Percentiles rank a stretch among this genome's conserved stretches.
Conservation (phyloP, 2,797 vertebrate species). For the Crocodylus rhombifer region DNA sequence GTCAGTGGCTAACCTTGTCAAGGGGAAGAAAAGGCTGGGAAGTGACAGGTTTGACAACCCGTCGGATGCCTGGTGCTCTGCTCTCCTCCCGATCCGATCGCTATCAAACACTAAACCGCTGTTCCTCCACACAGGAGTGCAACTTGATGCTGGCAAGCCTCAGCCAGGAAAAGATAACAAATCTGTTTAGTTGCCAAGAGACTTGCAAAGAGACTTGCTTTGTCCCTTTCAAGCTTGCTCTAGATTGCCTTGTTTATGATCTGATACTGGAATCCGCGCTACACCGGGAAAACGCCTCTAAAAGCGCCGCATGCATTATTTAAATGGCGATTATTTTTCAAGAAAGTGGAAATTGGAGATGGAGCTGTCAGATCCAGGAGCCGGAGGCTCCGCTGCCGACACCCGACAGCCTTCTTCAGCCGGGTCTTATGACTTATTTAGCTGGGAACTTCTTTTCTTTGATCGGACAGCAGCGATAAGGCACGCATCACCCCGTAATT, state of each 20-base stretch:
- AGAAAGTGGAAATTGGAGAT: slow-evolving; percentile 1
- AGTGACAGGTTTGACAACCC: slow-evolving; percentile 79
- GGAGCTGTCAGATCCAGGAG: not conserved
- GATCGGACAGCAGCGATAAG: not conserved
- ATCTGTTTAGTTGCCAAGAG: slow-evolving; percentile 57
- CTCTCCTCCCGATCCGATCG: slow-evolving; percentile 77
- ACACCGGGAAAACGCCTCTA: not conserved
- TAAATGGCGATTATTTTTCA: not conserved
- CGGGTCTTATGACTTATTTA: not conserved
- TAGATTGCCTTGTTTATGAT: slow-evolving; percentile 18
- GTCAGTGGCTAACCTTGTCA: slow-evolving; percentile 81
- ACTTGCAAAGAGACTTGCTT: slow-evolving; percentile 61
- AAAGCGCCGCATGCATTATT: not conserved
- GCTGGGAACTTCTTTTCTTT: not conserved
- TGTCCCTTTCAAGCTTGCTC: slow-evolving; percentile 27
- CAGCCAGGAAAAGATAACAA: slow-evolving; percentile 55
- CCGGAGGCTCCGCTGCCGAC: not conserved
- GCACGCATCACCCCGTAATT: not conserved
- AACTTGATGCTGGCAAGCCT: slow-evolving; percentile 70
- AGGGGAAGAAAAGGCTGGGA: slow-evolving; percentile 72
- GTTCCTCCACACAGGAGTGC: slow-evolving; percentile 62
- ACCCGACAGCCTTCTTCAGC: not conserved
- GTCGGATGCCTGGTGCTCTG: slow-evolving; percentile 76
- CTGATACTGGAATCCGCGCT: not conserved
- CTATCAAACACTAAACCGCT: slow-evolving; percentile 76